These are phyloP conservation scores for Tapirus indicus DNA, from an alignment of 2,797 vertebrate genomes.

Conservation along the genomic window DNA sequence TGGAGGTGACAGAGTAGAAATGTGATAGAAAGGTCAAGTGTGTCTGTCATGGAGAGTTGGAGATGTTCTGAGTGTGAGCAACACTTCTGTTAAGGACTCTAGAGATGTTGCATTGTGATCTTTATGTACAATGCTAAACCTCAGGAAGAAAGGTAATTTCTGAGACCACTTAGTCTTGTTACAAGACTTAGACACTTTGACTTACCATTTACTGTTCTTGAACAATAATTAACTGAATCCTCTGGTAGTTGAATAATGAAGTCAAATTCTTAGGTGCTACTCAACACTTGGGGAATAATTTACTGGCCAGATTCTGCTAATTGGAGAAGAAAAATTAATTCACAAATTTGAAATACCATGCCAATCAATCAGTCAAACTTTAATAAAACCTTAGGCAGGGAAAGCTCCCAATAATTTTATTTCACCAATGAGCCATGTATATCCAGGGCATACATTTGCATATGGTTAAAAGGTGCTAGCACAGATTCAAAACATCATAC, in stretches of 20 bases:
- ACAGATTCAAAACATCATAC: slow-evolving; percentile 2
- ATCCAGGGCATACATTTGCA: background rate
- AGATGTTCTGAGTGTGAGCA: background rate
- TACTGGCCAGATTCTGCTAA: background rate
- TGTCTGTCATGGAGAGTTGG: background rate
- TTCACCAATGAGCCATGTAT: background rate
- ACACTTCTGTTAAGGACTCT: background rate
- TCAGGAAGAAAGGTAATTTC: slow-evolving; percentile 3
- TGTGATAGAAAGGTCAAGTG: background rate
- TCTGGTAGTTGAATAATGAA: background rate
- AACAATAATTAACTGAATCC: background rate
- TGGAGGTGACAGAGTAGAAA: background rate
- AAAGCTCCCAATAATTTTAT: background rate
- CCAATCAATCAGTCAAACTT: background rate
- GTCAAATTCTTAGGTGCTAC: background rate
- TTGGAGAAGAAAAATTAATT: background rate
- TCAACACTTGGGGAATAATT: background rate
- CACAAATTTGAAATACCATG: slow-evolving; percentile 2
- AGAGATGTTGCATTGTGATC: background rate
- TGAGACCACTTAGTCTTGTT: background rate
- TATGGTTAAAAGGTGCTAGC: background rate
- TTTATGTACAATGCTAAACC: background rate
- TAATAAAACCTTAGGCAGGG: background rate
- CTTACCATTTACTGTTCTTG: background rate
- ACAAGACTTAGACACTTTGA: background rate